phyloP scores from a whole-genome alignment of 2,888 invertebrate genomes.

The Matsumyia berberina region DNA sequence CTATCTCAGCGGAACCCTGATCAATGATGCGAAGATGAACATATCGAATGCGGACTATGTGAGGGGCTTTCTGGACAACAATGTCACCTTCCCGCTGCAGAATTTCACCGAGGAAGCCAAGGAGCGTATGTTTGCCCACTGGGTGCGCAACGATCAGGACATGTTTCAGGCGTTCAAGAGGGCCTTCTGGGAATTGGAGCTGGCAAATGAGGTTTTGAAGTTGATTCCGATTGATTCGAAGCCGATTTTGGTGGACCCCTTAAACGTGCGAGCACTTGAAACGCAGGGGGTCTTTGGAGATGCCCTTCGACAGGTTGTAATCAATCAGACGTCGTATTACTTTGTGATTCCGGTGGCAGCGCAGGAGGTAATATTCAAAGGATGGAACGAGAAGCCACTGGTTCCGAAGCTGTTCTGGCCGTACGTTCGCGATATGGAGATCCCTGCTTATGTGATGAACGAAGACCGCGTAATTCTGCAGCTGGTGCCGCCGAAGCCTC shows the following conservation, averaged over 20 bases:
- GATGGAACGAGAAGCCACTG: slow-evolving; percentile 81
- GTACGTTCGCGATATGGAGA: slow-evolving; percentile 81
- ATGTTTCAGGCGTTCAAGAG: slow-evolving; percentile 80
- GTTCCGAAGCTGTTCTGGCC: slow-evolving; percentile 82
- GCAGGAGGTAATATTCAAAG: slow-evolving; percentile 81
- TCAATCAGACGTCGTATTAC: slow-evolving; percentile 81
- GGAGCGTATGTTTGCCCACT: slow-evolving; percentile 82
- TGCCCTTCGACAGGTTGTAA: slow-evolving; percentile 79
- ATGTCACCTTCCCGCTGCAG: slow-evolving; percentile 77
- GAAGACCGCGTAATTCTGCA: slow-evolving; percentile 81
- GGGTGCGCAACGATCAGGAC: slow-evolving; percentile 81
- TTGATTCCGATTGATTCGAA: slow-evolving; percentile 79
- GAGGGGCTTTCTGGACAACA: slow-evolving; percentile 78
- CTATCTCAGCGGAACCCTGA: slow-evolving; percentile 78
- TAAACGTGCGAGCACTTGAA: slow-evolving; percentile 79
- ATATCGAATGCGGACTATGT: slow-evolving; percentile 80
- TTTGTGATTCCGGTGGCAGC: slow-evolving; percentile 83
- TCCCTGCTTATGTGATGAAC: slow-evolving; percentile 81
- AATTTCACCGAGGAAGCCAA: slow-evolving; percentile 81
- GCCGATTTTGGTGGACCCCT: slow-evolving; percentile 80
- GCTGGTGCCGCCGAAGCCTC: slow-evolving; percentile 82
- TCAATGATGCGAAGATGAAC: slow-evolving; percentile 80
- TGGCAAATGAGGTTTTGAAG: slow-evolving; percentile 77
- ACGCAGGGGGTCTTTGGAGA: slow-evolving; percentile 79
- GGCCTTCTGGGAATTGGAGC: slow-evolving; percentile 80